phyloP scores from a whole-genome alignment of 2,888 invertebrate species.

The Blera fallax region DNA sequence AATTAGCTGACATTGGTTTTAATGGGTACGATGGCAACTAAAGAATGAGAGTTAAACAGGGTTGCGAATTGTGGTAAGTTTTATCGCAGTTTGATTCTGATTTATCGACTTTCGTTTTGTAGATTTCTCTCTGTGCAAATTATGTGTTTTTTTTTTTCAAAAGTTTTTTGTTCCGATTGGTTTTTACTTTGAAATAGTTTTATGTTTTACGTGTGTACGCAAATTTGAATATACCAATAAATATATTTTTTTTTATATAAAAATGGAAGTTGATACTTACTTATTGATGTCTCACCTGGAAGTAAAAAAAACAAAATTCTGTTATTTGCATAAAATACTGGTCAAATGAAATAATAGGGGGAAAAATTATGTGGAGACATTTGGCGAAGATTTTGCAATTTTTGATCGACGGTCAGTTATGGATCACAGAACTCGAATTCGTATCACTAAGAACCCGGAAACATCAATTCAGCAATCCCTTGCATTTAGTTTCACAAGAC shows the following conservation, averaged over 20 bases:
- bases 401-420: too few species aligned
- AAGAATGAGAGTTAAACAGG: constrained; percentile 41
- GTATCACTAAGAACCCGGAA: too few species aligned
- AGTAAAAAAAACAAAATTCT: constrained; percentile 40
- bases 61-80: constrained; percentile 62
- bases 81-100: constrained; percentile 71
- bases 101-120: constrained; percentile 64
- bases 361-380: too few species aligned
- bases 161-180: background rate
- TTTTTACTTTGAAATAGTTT: background rate
- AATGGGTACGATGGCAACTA: constrained; percentile 39
- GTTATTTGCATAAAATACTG: background rate
- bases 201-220: background rate
- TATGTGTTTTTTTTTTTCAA: too few species aligned
- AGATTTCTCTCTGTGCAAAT: constrained; percentile 13
- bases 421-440: too few species aligned
- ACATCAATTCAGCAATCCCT: too few species aligned
- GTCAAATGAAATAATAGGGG: too few species aligned
- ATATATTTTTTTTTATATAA: background rate
- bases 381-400: too few species aligned
- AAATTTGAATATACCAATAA: background rate
- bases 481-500: too few species aligned
- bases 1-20: constrained; percentile 70
- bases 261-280: constrained; percentile 76
- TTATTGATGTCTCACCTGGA: constrained; percentile 81